phyloP scores from a whole-genome alignment of 2,797 vertebrate species.

The Zenarchopterus dispar region DNA sequence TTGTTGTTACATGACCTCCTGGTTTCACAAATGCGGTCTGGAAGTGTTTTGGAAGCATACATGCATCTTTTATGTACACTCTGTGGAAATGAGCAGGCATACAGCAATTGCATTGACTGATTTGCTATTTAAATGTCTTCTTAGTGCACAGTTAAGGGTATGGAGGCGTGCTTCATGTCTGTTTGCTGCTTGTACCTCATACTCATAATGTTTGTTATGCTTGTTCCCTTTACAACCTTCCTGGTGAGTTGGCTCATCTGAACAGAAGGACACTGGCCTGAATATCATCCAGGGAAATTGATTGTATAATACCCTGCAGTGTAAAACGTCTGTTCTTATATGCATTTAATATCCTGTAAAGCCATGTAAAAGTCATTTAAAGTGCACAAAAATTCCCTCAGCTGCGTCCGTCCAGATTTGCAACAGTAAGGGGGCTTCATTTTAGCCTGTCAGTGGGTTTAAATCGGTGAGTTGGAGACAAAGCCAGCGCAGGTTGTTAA shows the following conservation, averaged over 20 bases:
- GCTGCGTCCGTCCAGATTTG: conserved; percentile 41
- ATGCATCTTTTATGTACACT: no score
- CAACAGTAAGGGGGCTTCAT: conserved; percentile 32
- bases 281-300: conserved; percentile 33
- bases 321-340: conserved; percentile 15
- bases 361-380: conserved; percentile 48
- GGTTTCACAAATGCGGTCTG: no score
- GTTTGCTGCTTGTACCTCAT: no score
- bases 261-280: conserved; percentile 1
- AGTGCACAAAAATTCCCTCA: conserved; percentile 43
- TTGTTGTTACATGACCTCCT: no score
- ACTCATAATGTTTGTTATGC: no score
- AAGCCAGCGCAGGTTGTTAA: conserved; percentile 44
- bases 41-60: no score
- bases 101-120: no score
- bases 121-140: no score
- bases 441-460: conserved; percentile 39
- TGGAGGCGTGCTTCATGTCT: no score
- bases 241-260: neutral
- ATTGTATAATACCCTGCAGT: conserved; percentile 22
- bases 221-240: no score
- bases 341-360: conserved; percentile 48
- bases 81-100: no score
- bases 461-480: conserved; percentile 47
- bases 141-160: no score